phyloP scores from a whole-genome alignment of 2,113 vertebrate genomes.

The Microcebus lehilahytsara region DNA sequence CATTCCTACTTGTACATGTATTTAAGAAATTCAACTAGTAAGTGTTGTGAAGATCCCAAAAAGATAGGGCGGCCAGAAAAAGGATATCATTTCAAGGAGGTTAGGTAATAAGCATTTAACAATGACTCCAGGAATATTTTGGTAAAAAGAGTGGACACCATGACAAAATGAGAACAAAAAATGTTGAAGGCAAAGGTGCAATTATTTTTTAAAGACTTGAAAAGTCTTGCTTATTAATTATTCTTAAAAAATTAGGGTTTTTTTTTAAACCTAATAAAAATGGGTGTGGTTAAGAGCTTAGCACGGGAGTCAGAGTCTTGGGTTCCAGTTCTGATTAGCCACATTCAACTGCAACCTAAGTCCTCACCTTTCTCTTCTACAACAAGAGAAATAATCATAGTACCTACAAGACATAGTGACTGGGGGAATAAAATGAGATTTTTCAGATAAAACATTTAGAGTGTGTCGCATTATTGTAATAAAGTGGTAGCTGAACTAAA shows the following conservation, averaged over 20 bases:
- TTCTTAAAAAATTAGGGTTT: background rate
- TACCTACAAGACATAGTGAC: background rate
- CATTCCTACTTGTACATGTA: background rate
- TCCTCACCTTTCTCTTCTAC: background rate
- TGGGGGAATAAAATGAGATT: too few species aligned
- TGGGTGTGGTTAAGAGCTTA: background rate
- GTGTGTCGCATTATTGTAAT: background rate
- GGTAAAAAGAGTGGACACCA: background rate
- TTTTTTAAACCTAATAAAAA: background rate
- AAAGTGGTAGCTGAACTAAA: background rate
- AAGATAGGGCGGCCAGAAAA: background rate
- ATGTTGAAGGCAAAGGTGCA: background rate
- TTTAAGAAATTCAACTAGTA: background rate
- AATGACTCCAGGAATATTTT: background rate
- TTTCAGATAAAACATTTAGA: background rate
- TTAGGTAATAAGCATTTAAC: background rate
- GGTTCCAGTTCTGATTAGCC: background rate
- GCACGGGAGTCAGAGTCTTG: too few species aligned
- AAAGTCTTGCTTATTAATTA: background rate
- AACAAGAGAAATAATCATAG: too few species aligned
- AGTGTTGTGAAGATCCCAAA: background rate
- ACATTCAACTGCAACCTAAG: accelerated
- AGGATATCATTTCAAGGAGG: background rate
- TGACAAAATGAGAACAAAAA: background rate
- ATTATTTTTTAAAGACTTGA: background rate